Percentiles rank a stretch among this genome's conserved stretches.
Conservation (phyloP, 1,140 invertebrate genomes). For the Drosophila tani region DNA sequence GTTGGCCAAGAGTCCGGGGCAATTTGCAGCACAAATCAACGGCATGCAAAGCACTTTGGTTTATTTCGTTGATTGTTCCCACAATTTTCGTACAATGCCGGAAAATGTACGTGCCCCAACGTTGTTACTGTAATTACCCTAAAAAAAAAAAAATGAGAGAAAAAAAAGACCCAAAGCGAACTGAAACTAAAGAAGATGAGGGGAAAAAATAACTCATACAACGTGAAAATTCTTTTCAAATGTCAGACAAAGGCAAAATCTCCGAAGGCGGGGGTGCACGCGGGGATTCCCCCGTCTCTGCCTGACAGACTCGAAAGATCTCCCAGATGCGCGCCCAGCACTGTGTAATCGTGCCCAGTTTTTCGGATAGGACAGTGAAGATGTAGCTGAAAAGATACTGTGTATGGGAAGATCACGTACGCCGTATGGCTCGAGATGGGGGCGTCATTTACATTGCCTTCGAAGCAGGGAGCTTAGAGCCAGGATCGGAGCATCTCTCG, state of each 20-base stretch:
- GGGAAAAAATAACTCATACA: slow-evolving; percentile 52
- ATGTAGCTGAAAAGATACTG: slow-evolving; percentile 70
- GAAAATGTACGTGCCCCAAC: slow-evolving; percentile 75
- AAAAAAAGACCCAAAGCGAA: slow-evolving; percentile 26
- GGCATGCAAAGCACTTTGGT: slow-evolving; percentile 77
- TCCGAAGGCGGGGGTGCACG: slow-evolving; percentile 4
- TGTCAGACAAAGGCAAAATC: slow-evolving; percentile 54
- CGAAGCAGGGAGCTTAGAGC: slow-evolving; percentile 42
- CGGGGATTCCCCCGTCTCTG: slow-evolving; percentile 32
- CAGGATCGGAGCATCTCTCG: slow-evolving; percentile 33
- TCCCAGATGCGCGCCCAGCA: slow-evolving; percentile 48
- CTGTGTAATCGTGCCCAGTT: slow-evolving; percentile 72
- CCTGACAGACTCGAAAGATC: slow-evolving; percentile 77
- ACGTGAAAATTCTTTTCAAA: slow-evolving; percentile 82
- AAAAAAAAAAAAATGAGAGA: slow-evolving; percentile 37
- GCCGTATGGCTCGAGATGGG: slow-evolving; percentile 58
- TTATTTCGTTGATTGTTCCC: slow-evolving; percentile 81
- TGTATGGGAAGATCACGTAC: slow-evolving; percentile 71
- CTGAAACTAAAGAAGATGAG: slow-evolving; percentile 42
- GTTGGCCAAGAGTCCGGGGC: slow-evolving; percentile 45
- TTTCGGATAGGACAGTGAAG: slow-evolving; percentile 47
- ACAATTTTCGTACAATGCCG: slow-evolving; percentile 81
- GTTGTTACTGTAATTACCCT: slow-evolving; percentile 75
- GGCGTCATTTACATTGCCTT: slow-evolving; percentile 75
- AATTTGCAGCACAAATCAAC: slow-evolving; percentile 62